Evolutionary conservation across 2,888 invertebrate species (phyloP), one percentile per base, ranked within the genome.

Genomic region (Megalurothrips usitatus): DNA sequence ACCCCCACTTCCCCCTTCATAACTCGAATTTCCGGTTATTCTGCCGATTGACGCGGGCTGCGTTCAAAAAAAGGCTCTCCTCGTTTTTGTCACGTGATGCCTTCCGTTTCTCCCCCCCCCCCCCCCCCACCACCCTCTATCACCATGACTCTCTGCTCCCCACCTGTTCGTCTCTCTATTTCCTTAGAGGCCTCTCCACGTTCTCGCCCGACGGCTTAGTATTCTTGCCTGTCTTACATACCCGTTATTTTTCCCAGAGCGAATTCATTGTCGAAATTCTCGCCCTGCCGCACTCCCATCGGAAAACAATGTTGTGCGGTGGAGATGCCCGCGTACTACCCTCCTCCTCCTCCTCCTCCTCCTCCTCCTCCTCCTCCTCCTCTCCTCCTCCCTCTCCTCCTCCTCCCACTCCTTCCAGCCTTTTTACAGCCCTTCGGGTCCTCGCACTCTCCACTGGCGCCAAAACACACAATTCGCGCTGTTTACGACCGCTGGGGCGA

Each of bases 1-100:
- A 9, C 23, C 68, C 26, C 12, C 68, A 75, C 23, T 75, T 26
- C n/a, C 68, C 68, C 26, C 10, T 12, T 26, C 26, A 26, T 75
- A 75, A 75, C 68, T 23, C 68, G 68, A 75, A 75, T 75, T 75
- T 75, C 68, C 68, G 68, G 68, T 75, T 75, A 75, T 26, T 23
- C 68, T 26, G 26, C 26, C 26, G 68, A 26, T 75, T n/a, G 52
- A 52, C 58, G 19, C 58, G 6, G n/a, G 14, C 58, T 58, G 34
- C 34, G 34, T 43, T 43, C 34, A 43, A 6, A 43, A 43, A 43
- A 43, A 43, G 34, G 34, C 34, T 2, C 34, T 2, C 34, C 3
- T 43, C 6, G 34, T 43, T 43, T n/a, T 43, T 43, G 34, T 43
- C 6, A 6, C 3, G 6, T 6, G 34, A 43, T 43, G 2, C 6